Base-by-base conservation (phyloP, 2,888 invertebrate species). In the Formica aserva region DNA sequence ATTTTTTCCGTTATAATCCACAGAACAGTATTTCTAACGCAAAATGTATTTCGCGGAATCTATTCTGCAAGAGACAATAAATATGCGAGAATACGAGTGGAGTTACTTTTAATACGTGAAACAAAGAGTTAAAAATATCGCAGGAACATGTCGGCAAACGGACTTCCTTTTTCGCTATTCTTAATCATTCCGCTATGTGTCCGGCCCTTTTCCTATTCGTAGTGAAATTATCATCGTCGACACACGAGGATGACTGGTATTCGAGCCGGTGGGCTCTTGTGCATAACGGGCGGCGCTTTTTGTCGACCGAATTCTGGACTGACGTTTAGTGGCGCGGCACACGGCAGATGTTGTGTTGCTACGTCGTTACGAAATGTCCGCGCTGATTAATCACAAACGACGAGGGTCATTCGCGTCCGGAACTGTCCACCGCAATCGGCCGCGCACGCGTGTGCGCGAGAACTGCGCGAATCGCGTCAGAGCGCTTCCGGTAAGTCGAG, bases 341-440 rank as follows among this genome's bases (percentile, higher is more conserved):
- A 85, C 87, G 87, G 87, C 88, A 90, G 89, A 90, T 91, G 92
- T 91, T 92, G 88, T 89, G 92, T 92, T 88, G 89, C 88, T 82
- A 89, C 88, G 91, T 90, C 90, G 91, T 91, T 91, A 91, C 92
- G 89, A 92, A 93, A 93, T 92, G 92, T 92, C 90, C 89, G 74
- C 88, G 88, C 89, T 93, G 93, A 93, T 93, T 92, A 93, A 93
- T 93, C 91, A 91, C 91, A 85, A 84, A 89, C 90, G 88, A 91
- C 87, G 90, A 92, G 92, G 86, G 86, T 92, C 88, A 92, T 93
- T 91, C 85, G 92, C 91, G 88, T 90, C 90, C 91, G 93, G 90
- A 92, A 92, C 92, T 92, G 92, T 93, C 93, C 87, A 84, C 85
- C 85, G 89, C 93, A 93, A 93, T 92, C 90, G 89, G 88, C 69